Base-by-base conservation (phyloP, 2,797 vertebrate species). In the Odontamblyopus lacepedii region DNA sequence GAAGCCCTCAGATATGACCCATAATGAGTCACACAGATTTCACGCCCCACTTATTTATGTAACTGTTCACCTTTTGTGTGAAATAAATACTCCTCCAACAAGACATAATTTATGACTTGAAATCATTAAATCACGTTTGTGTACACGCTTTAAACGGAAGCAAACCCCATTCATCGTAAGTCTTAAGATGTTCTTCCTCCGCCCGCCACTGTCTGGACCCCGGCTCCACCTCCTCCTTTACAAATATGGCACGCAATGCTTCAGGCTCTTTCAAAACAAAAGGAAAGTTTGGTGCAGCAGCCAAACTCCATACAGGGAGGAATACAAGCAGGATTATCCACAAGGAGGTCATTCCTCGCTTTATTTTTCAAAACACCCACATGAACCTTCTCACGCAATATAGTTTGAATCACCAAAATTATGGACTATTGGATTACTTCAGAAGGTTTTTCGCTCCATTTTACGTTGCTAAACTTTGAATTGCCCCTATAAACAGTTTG, bases 201-300 rank as follows among this genome's bases (percentile, higher is more conserved):
- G 44, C 63, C 73, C 67, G 67, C 18, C 18, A 74, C 30, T 74
- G 64, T 82, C 72, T 73, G 29, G 61, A 59, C 26, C 19, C 71
- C 30, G 62, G 75, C 64, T 79, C 48, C 50, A 6, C 59, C 65
- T 12, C 15, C 63, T 69, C 65, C 70, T 80, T 80, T 71, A 70
- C 70, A 83, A 44, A 65, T 73, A 64, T 44, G 57, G 75, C 75
- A 77, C 63, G 63, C 78, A 69, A 71, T 53, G 41, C 6, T 48
- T 70, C 73, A 2, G 7, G 62, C 32, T 74, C 51, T 79, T 74
- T 78, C 51, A 75, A 72, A 76, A 80, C 53, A 75, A 70, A 63
- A 35, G 30, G 62, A 57, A 74, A 75, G 55, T 73, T 53, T 16
- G 6, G 19, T 44, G 65, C 50, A 23, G 53, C 72, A 71, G 69